These are phyloP conservation scores for Sylvilagus bachmani DNA, from an alignment of 2,113 vertebrate genomes.

Conservation along the genomic window DNA sequence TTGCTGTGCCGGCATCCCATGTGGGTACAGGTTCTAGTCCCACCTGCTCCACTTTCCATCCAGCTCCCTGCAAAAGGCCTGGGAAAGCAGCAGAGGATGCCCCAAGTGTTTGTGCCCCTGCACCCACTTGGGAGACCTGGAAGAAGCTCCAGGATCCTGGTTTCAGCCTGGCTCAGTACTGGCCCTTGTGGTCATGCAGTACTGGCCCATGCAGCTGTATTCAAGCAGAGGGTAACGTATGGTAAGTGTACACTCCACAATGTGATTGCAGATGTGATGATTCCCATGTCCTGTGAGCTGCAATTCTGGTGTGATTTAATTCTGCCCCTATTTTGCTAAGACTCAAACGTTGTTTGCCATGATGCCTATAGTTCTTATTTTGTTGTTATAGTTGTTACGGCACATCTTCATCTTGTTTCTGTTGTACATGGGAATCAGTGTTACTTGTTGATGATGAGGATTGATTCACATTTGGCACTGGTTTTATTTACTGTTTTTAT, in stretches of 20 bases:
- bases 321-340: background rate
- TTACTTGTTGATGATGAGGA: background rate
- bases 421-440: background rate
- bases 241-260: background rate
- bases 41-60: too few species aligned
- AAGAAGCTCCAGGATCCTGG: too few species aligned
- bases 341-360: background rate
- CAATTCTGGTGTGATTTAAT: background rate
- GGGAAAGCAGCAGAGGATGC: too few species aligned
- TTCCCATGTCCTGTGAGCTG: background rate
- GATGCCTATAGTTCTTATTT: background rate
- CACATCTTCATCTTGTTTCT: background rate
- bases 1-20: too few species aligned
- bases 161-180: too few species aligned
- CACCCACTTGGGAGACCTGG: too few species aligned
- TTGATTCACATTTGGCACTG: conserved; percentile 36
- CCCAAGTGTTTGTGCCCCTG: too few species aligned
- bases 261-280: background rate
- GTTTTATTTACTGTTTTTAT: conserved; percentile 55
- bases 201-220: background rate
- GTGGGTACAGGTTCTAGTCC: too few species aligned
- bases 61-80: too few species aligned
- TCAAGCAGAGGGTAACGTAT: background rate
- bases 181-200: background rate
- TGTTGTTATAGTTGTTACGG: background rate